phyloP scores from a whole-genome alignment of 2,113 vertebrate genomes.

The Chloropsis hardwickii region DNA sequence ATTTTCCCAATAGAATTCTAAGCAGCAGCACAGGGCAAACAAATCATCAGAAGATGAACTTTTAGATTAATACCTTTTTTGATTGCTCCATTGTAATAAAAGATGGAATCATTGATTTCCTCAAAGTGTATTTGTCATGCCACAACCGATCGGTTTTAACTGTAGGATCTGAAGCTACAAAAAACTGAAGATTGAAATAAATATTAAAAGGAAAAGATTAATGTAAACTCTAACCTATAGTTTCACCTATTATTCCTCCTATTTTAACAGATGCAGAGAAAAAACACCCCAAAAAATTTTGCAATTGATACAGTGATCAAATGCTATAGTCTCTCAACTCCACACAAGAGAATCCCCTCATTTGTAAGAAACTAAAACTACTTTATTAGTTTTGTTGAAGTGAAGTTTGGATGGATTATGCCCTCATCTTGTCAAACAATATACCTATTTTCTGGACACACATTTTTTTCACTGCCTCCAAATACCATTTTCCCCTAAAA shows the following conservation, averaged over 20 bases:
- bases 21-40: background rate
- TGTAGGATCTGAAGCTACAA: slow-evolving; percentile 95
- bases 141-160: slow-evolving; percentile 95
- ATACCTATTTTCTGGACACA: background rate
- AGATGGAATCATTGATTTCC: slow-evolving; percentile 96
- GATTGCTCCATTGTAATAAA: slow-evolving; percentile 97
- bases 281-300: background rate
- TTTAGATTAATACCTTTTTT: slow-evolving; percentile 80
- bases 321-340: background rate
- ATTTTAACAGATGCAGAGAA: slow-evolving; percentile 16
- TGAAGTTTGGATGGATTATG: background rate
- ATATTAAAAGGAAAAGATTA: background rate
- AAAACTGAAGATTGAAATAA: slow-evolving; percentile 80
- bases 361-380: background rate
- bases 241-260: background rate
- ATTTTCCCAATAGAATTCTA: background rate
- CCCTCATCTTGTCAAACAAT: background rate
- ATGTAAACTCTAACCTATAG: background rate
- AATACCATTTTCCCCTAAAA: background rate
- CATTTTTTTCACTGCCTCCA: background rate
- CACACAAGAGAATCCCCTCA: background rate
- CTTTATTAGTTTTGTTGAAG: background rate
- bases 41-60: background rate
- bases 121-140: slow-evolving; percentile 96
- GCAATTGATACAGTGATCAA: slow-evolving; percentile 28